Evolutionary conservation across 2,888 invertebrate genomes (phyloP), one percentile per base, ranked within the genome.

Genomic region (Cephus pygmeus): DNA sequence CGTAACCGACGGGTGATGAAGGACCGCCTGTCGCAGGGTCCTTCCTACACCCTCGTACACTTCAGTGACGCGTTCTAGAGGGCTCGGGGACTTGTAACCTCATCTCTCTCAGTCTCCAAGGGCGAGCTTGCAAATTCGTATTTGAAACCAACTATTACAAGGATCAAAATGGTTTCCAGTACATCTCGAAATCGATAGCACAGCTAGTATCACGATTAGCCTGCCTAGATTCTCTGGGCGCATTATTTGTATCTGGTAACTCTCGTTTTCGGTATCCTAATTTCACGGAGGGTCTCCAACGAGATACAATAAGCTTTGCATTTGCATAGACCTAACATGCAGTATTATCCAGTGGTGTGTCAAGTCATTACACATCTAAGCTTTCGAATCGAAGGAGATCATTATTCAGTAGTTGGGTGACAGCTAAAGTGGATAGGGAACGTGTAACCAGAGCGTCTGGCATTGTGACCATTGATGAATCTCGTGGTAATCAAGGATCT

Each of bases 291-390:
- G 23, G 1, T 56, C 56, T 56, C 9, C 56, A 3, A 56, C 23
- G 56, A 9, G 82, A 86, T 83, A 84, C 82, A 81, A 83, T 80
- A 75, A 83, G 81, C 80, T 23, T 56, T 80, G 71, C 80, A 85
- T 87, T 85, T 87, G 84, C 86, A 87, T 86, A 82, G 81, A 83
- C 79, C 81, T 81, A 71, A 23, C 78, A 81, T 79, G 76, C 80
- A 82, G 79, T 82, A 84, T 83, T 84, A 86, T 82, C 81, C 83
- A 81, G 81, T 81, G 85, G 83, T 81, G 56, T 80, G 85, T 86
- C 83, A 81, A 79, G 81, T 80, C 82, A 82, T 85, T 86, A 83
- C 83, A 80, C 76, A 36, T 73, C 78, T 76, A 71, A 75, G 73
- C 73, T 75, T 75, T 75, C 78, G 81, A 84, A 83, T 83, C 83